Evolutionary conservation across 2,888 invertebrate species (phyloP).

Genomic region (Pyrochroa serraticornis): DNA sequence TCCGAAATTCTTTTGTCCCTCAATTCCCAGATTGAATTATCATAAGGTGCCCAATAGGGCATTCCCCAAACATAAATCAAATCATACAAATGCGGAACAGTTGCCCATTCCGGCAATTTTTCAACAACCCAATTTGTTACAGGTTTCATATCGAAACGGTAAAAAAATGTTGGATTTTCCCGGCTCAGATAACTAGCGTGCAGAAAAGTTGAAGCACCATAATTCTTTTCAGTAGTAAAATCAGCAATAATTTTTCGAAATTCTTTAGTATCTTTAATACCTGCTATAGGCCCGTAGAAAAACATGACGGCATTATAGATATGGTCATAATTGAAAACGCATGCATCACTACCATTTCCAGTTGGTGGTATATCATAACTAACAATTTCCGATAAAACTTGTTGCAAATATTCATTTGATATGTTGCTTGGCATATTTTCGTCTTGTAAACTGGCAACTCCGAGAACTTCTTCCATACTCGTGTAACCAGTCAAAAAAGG

Average conservation of each 20-base stretch:
- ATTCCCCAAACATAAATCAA: constrained; percentile 83
- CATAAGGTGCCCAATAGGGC: constrained; percentile 71
- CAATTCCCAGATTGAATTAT: constrained; percentile 73
- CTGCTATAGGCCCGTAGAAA: constrained; percentile 74
- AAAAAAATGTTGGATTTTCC: constrained; percentile 67
- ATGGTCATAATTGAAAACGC: constrained; percentile 66
- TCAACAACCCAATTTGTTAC: constrained; percentile 68
- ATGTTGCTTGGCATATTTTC: constrained; percentile 67
- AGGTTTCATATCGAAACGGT: constrained; percentile 78
- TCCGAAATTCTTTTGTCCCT: constrained; percentile 81
- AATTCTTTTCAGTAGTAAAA: constrained; percentile 75
- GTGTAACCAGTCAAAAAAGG: constrained; percentile 76
- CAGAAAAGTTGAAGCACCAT: constrained; percentile 73
- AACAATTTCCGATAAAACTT: constrained; percentile 68
- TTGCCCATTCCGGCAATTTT: constrained; percentile 77
- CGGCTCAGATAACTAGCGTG: constrained; percentile 70
- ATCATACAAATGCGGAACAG: constrained; percentile 82
- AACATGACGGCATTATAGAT: constrained; percentile 77
- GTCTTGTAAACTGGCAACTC: constrained; percentile 63
- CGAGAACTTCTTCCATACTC: constrained; percentile 79
- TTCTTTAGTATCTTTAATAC: constrained; percentile 65
- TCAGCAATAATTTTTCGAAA: constrained; percentile 71
- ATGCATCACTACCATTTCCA: constrained; percentile 60
- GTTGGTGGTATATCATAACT: constrained; percentile 65
- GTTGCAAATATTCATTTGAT: constrained; percentile 60